phyloP scores from a whole-genome alignment of 2,797 vertebrate genomes.

The Rhinophrynus dorsalis region DNA sequence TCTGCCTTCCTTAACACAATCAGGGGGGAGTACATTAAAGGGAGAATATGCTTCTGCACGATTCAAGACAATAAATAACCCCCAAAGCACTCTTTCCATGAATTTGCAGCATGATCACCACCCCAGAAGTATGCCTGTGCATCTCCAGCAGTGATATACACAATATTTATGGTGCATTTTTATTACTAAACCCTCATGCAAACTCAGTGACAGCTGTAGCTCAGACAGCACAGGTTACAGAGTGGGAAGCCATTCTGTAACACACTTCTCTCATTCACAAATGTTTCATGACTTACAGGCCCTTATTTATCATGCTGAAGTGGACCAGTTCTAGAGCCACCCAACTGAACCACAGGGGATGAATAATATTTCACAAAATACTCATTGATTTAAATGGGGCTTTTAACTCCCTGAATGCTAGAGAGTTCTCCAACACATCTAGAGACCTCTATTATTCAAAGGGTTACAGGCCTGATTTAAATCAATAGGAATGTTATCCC shows the following conservation, averaged over 20 bases:
- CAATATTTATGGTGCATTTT: slow-evolving; percentile 15
- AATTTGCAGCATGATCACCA: slow-evolving; percentile 27
- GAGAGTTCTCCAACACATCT: too few relatives aligned
- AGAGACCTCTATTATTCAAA: too few relatives aligned
- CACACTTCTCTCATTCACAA: neutral
- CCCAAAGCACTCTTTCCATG: slow-evolving; percentile 23
- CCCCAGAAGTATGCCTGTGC: slow-evolving; percentile 29
- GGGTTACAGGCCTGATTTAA: too few relatives aligned
- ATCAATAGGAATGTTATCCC: too few relatives aligned
- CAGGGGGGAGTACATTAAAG: slow-evolving; percentile 37
- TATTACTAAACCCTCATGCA: slow-evolving; percentile 31
- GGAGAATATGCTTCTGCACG: slow-evolving; percentile 37
- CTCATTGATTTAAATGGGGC: too few relatives aligned
- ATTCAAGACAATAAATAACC: slow-evolving; percentile 30
- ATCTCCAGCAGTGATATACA: slow-evolving; percentile 17
- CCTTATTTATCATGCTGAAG: too few relatives aligned
- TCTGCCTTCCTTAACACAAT: slow-evolving; percentile 43
- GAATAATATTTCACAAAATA: too few relatives aligned
- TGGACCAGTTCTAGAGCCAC: too few relatives aligned
- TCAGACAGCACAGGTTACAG: neutral
- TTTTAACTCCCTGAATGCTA: too few relatives aligned
- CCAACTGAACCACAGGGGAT: too few relatives aligned
- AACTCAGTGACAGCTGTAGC: slow-evolving; percentile 4
- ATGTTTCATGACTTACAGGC: too few relatives aligned
- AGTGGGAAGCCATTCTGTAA: neutral